Evolutionary conservation across 2,113 vertebrate genomes (phyloP), one percentile per base, ranked within the genome.

Genomic region (Casuarius casuarius): DNA sequence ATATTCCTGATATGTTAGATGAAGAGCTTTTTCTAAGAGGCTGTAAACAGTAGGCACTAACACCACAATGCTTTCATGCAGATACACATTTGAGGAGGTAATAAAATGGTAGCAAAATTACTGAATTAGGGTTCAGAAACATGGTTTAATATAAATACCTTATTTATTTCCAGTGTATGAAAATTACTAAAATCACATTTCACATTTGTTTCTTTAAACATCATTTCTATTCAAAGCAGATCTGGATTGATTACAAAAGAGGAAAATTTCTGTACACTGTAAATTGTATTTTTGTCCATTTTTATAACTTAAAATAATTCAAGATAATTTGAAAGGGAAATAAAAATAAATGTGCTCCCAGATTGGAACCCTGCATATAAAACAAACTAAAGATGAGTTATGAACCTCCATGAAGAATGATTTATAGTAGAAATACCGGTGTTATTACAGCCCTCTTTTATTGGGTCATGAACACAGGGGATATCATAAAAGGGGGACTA

Each of bases 251-350:
- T 89, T 86, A 84, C 33, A 63, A 74, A 59, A 63, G 22, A 81
- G 8, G 49, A 79, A 85, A 67, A 46, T 54, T 73, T 12, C 62
- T 80, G 11, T 33, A 51, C 3, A 40, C 7, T 48, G 16, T 23
- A 52, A 3, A 42, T 66, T 89, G 35, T 28, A 46, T 46, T 80
- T 83, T 77, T 80, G 42, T 52, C 68, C 48, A 35, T 77, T 93
- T 89, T 94, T 58, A 63, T 63, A 77, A 70, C 33, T 77, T 49
- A 28, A 80, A 96, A 80, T 83, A 92, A 87, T 85, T 93, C 74
- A 88, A 67, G 91, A 65, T 7, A 5, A 70, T 63, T 93, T 88
- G 75, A 94, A 96, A 93, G n/a, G 33, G 20, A 16, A 84, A 76
- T 90, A 86, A 88, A 94, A 92, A 48, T 26, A 90, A 92, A 90